phyloP scores from a whole-genome alignment of 2,888 invertebrate genomes.

The Volucella bombylans region DNA sequence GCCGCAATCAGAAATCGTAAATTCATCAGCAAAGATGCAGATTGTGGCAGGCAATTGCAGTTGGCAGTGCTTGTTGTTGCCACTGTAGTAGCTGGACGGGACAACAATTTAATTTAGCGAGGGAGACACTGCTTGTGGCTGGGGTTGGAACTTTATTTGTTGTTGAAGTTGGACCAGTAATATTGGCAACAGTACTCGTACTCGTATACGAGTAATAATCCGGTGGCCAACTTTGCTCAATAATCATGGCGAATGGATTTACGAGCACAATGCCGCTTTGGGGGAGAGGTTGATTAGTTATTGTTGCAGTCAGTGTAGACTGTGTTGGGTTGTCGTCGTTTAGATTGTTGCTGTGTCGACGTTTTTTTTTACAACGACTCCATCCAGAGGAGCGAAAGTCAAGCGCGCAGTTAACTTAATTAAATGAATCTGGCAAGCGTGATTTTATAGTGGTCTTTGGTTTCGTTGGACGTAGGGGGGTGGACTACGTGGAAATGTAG shows the following conservation, averaged over 20 bases:
- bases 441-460: constrained; percentile 47
- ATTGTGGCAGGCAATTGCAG: constrained; percentile 21
- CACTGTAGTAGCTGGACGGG: neutral
- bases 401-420: constrained; percentile 67
- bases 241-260: constrained; percentile 72
- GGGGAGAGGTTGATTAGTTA: constrained; percentile 73
- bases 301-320: constrained; percentile 43
- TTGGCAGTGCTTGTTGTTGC: constrained; percentile 15
- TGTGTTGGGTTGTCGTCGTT: neutral
- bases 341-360: constrained; percentile 23
- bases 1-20: constrained; percentile 74
- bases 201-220: too few relatives aligned
- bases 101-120: constrained; percentile 73
- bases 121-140: constrained; percentile 17
- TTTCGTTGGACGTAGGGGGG: constrained; percentile 1
- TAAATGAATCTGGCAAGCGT: constrained; percentile 57
- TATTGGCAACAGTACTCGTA: neutral
- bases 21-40: constrained; percentile 72
- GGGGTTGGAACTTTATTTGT: neutral
- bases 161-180: neutral
- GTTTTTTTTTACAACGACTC: constrained; percentile 61
- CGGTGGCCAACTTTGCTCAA: constrained; percentile 63
- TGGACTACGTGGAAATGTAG: constrained; percentile 9
- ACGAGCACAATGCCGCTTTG: constrained; percentile 48
- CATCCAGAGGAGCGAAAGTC: constrained; percentile 68